Percentiles rank a stretch among this genome's conserved stretches.
Conservation (phyloP, 2,113 vertebrate species). For the Damaliscus lunatus region DNA sequence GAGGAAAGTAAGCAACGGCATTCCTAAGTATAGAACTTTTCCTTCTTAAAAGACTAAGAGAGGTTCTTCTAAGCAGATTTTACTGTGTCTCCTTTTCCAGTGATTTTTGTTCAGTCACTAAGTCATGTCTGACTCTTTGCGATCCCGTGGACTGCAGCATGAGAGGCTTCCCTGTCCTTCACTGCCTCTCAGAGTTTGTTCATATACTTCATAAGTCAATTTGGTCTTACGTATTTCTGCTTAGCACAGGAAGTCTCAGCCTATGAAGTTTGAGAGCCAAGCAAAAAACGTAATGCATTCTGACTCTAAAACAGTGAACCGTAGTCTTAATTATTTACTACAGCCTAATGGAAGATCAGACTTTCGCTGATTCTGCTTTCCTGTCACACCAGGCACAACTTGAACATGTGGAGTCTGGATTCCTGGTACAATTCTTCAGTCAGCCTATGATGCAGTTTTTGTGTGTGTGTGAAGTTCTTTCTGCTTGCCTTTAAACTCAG, state of each 20-base stretch:
- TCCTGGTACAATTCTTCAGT: neutral
- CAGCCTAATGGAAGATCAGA: neutral
- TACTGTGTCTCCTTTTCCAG: neutral
- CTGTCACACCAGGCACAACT: neutral
- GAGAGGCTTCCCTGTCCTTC: neutral
- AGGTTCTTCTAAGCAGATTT: neutral
- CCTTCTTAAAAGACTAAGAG: neutral
- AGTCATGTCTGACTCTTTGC: neutral
- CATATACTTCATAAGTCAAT: neutral
- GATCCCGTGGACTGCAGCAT: rapidly evolving
- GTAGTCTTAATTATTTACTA: neutral
- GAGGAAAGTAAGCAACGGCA: neutral
- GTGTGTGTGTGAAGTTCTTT: neutral
- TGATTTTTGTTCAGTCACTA: neutral
- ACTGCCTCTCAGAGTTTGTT: neutral
- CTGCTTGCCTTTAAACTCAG: neutral
- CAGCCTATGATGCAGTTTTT: neutral
- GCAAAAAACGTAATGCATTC: neutral
- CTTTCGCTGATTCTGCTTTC: neutral
- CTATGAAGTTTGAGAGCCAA: neutral
- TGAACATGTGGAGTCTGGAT: neutral
- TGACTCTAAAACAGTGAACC: neutral
- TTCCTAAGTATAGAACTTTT: neutral
- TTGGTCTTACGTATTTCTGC: neutral
- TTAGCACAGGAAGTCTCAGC: constrained; percentile 33